Conservation (phyloP, 2,797 vertebrate species). For the Aselliscus stoliczkanus region DNA sequence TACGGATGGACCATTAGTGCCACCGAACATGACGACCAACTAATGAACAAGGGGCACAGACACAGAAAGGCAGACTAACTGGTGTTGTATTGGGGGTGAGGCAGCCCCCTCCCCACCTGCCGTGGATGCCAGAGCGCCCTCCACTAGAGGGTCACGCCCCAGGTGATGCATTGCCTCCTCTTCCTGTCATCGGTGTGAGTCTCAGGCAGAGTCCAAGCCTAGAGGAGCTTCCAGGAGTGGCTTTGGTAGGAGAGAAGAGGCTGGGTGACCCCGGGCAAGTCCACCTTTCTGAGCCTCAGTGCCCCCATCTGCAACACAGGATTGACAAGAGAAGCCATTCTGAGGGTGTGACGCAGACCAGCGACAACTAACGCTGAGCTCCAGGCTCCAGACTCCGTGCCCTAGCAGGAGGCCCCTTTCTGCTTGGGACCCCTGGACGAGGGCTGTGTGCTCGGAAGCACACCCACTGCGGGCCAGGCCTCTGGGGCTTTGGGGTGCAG, state of each 20-base stretch:
- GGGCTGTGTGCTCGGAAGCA: background rate
- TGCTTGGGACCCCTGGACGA: background rate
- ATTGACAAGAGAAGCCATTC: background rate
- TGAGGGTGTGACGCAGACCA: background rate
- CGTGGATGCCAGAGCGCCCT: fast-evolving
- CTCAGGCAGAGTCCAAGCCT: background rate
- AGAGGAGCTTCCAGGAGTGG: background rate
- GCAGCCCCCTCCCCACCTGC: background rate
- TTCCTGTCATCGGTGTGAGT: background rate
- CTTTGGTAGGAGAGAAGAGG: background rate
- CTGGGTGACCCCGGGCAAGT: background rate
- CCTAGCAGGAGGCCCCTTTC: background rate
- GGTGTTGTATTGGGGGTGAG: background rate
- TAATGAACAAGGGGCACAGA: fast-evolving
- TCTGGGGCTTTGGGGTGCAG: background rate
- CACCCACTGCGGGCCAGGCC: background rate
- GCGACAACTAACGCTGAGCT: background rate
- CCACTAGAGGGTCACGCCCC: background rate
- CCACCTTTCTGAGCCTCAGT: background rate
- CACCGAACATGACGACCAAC: background rate
- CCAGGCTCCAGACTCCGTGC: background rate
- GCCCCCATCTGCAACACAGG: background rate
- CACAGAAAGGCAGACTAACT: background rate
- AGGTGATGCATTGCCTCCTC: background rate
- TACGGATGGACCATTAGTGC: background rate